Percentiles rank a stretch among this genome's conserved stretches.
phyloP scores from a whole-genome alignment of 2,113 vertebrate genomes.

The Vireo altiloquus region DNA sequence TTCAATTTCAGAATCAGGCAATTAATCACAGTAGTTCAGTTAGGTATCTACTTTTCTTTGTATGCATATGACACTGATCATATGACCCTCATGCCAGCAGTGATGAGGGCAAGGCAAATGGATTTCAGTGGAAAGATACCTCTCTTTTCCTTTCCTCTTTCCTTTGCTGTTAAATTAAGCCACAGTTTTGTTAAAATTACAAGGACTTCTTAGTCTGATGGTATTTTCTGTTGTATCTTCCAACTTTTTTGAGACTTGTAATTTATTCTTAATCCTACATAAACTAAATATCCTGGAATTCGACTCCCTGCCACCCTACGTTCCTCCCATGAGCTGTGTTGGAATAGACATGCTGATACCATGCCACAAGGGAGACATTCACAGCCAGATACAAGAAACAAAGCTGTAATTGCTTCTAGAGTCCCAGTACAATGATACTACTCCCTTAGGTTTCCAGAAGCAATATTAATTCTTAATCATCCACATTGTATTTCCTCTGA shows the following conservation, averaged over 20 bases:
- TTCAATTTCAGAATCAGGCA: conserved; percentile 1
- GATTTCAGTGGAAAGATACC: neutral
- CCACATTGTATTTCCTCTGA: neutral
- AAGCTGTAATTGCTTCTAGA: neutral
- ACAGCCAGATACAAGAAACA: neutral
- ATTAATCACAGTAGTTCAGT: neutral
- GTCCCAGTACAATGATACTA: neutral
- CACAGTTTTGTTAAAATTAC: neutral
- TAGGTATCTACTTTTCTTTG: neutral
- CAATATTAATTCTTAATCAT: neutral
- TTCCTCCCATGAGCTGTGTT: neutral
- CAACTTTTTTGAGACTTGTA: neutral
- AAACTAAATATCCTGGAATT: neutral
- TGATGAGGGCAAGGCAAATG: neutral
- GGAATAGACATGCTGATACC: neutral
- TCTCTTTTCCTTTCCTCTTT: neutral
- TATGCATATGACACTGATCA: neutral
- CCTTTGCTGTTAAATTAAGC: neutral
- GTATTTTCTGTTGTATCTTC: neutral
- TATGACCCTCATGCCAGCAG: neutral
- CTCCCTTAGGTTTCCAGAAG: neutral
- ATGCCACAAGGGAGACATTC: neutral
- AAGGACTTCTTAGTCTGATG: neutral
- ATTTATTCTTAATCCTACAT: neutral
- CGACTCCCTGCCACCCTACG: no score